These are phyloP conservation scores for Pseudococcus longispinus DNA, from an alignment of 2,888 invertebrate genomes.

Conservation along the genomic window DNA sequence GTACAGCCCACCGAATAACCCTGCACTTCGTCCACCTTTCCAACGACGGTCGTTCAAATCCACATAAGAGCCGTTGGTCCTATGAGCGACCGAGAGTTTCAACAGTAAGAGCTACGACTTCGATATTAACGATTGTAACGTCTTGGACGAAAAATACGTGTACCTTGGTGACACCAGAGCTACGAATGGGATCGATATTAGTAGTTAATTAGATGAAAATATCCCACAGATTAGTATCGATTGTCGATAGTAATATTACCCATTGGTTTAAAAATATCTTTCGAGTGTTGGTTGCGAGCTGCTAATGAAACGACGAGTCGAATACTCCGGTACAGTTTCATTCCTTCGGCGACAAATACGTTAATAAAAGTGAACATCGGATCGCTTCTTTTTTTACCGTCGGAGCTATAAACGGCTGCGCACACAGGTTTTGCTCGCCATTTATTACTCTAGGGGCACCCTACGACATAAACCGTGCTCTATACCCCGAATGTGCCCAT, in stretches of 20 bases:
- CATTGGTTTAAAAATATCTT: neutral
- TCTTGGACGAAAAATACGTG: conserved; percentile 32
- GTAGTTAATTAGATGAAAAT: neutral
- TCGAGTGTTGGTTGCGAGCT: neutral
- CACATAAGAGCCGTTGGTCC: conserved; percentile 53
- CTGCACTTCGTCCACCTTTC: neutral
- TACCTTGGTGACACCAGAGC: neutral
- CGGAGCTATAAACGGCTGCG: conserved; percentile 54
- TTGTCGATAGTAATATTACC: neutral
- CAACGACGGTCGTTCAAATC: conserved; percentile 26
- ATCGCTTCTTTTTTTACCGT: conserved; percentile 48
- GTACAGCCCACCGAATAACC: conserved; percentile 50
- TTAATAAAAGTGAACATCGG: conserved; percentile 45
- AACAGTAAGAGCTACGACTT: conserved; percentile 37
- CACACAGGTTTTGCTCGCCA: conserved; percentile 56
- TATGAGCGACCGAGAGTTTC: conserved; percentile 51
- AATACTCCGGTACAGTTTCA: neutral
- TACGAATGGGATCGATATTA: neutral
- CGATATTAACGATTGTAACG: neutral
- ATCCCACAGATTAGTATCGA: neutral
- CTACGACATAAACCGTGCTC: conserved; percentile 52
- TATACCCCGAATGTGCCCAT: conserved; percentile 56
- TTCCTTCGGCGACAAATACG: conserved; percentile 15
- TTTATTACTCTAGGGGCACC: conserved; percentile 56
- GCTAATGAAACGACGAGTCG: neutral